Conservation (phyloP, 2,888 invertebrate genomes). For the Dermolepida albohirtum region DNA sequence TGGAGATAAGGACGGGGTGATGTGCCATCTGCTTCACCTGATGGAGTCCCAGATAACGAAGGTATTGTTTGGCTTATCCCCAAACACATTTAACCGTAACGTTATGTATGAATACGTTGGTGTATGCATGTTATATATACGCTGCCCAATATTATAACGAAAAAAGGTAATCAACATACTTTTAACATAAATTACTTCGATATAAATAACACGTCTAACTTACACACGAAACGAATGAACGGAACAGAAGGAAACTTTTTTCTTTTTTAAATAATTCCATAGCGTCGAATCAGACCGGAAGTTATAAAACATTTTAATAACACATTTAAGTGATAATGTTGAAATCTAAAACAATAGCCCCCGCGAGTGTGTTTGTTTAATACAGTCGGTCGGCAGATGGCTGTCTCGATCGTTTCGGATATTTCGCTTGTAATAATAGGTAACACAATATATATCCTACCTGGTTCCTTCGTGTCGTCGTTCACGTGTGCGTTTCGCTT, state of each 20-base stretch:
- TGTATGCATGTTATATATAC: not conserved
- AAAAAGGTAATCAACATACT: constrained; percentile 52
- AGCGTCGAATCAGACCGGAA: constrained; percentile 54
- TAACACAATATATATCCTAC: constrained; percentile 4
- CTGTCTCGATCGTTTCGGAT: constrained; percentile 38
- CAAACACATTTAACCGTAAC: too few species aligned
- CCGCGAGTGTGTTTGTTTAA: constrained; percentile 57
- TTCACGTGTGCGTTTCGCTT: not conserved
- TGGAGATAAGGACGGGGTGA: constrained; percentile 45
- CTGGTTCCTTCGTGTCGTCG: not conserved
- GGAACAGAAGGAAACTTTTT: constrained; percentile 2
- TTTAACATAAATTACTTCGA: constrained; percentile 62
- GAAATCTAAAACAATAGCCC: constrained; percentile 62
- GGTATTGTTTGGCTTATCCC: too few species aligned
- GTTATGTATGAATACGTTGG: not conserved
- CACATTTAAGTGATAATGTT: constrained; percentile 64
- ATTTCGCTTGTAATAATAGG: constrained; percentile 28
- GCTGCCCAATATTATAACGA: constrained; percentile 4
- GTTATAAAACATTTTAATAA: constrained; percentile 66
- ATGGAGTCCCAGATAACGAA: constrained; percentile 20
- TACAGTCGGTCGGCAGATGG: constrained; percentile 56
- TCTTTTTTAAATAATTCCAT: not conserved
- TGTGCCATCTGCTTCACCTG: constrained; percentile 50
- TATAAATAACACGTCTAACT: constrained; percentile 13
- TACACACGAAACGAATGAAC: constrained; percentile 6